These are phyloP conservation scores for Drosophila malerkotliana DNA, from an alignment of 1,140 invertebrate species.

Conservation along the genomic window DNA sequence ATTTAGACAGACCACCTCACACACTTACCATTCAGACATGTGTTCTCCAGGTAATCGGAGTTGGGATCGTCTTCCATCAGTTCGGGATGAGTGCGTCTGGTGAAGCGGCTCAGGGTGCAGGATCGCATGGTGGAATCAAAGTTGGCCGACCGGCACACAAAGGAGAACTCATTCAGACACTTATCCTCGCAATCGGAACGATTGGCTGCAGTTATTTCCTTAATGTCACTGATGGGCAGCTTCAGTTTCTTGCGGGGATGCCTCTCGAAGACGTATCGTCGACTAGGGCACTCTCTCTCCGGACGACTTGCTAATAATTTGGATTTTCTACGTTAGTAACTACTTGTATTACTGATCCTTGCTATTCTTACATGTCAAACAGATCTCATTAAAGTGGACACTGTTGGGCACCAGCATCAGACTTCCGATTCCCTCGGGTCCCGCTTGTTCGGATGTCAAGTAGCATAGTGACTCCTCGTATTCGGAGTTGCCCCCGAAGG, in stretches of 20 bases:
- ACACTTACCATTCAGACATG: conserved; percentile 91
- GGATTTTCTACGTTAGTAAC: conserved; percentile 10
- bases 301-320: conserved; percentile 89
- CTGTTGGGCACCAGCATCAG: conserved; percentile 93
- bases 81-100: conserved; percentile 92
- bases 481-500: conserved; percentile 91
- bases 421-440: conserved; percentile 93
- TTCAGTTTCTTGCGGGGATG: conserved; percentile 93
- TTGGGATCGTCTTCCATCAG: conserved; percentile 92
- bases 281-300: conserved; percentile 93
- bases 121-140: conserved; percentile 90
- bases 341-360: neutral
- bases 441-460: conserved; percentile 91
- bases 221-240: conserved; percentile 90
- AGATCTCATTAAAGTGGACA: conserved; percentile 95
- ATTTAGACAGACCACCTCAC: neutral
- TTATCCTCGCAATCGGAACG: conserved; percentile 95
- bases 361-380: conserved; percentile 91
- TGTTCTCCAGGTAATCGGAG: conserved; percentile 95
- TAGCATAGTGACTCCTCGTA: conserved; percentile 96
- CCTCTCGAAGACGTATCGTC: conserved; percentile 94
- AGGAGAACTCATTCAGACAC: conserved; percentile 94
- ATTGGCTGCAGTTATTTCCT: conserved; percentile 91
- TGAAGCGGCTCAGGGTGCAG: conserved; percentile 92
- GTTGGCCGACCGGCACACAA: conserved; percentile 93